These are phyloP conservation scores for Nasonia longicornis DNA, from an alignment of 1,140 invertebrate genomes.

Conservation along the genomic window DNA sequence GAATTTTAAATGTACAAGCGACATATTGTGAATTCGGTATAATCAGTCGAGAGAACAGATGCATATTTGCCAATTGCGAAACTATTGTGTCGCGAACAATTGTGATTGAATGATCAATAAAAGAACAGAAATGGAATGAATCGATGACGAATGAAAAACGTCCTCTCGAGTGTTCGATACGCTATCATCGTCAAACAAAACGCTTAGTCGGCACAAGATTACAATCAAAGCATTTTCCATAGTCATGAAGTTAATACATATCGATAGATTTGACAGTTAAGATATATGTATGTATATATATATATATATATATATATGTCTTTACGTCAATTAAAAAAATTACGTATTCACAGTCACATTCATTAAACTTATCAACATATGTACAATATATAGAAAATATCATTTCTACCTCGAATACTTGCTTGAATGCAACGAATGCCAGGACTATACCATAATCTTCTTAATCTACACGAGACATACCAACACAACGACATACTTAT, in stretches of 20 bases:
- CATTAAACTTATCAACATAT: slow-evolving; percentile 28
- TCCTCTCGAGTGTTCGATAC: not conserved
- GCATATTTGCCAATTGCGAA: too few species aligned
- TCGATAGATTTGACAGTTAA: not conserved
- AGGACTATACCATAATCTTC: not conserved
- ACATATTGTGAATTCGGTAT: not conserved
- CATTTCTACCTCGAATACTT: not conserved
- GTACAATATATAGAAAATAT: slow-evolving; percentile 25
- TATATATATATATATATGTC: not conserved
- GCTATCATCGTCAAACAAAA: not conserved
- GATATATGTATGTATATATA: not conserved
- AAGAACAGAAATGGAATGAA: too few species aligned
- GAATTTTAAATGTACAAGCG: slow-evolving; percentile 1
- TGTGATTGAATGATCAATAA: too few species aligned
- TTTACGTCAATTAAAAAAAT: not conserved
- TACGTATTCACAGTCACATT: slow-evolving; percentile 28
- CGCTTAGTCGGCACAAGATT: not conserved
- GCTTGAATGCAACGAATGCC: slow-evolving; percentile 16
- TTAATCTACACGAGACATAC: too few species aligned
- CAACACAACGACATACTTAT: too few species aligned
- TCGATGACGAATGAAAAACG: too few species aligned
- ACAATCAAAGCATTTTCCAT: not conserved
- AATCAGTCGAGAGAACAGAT: too few species aligned
- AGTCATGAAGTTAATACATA: not conserved
- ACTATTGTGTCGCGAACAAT: too few species aligned